phyloP scores from a whole-genome alignment of 1,140 invertebrate species.

The Maniola jurtina region DNA sequence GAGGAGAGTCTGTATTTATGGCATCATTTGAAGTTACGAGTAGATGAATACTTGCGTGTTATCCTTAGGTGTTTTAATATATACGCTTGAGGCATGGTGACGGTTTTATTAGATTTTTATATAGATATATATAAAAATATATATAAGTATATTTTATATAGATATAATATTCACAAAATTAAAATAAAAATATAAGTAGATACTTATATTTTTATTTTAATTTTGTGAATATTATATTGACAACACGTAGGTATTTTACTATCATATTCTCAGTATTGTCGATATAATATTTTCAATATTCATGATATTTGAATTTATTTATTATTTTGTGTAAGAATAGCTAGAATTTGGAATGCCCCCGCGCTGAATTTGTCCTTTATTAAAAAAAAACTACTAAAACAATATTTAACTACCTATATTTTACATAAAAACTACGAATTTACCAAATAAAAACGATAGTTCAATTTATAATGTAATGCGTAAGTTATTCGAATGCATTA shows the following conservation, averaged over 20 bases:
- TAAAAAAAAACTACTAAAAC: too few relatives aligned
- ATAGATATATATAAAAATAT: too few relatives aligned
- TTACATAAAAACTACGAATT: too few relatives aligned
- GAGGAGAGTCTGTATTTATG: neutral
- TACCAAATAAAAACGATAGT: neutral
- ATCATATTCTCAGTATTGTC: neutral
- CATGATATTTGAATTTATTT: neutral
- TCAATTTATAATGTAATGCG: neutral
- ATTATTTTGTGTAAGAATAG: neutral
- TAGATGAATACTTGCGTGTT: constrained; percentile 23
- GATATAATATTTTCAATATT: neutral
- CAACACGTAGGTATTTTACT: neutral
- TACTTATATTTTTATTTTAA: neutral
- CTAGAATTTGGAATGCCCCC: neutral
- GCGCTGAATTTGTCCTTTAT: too few relatives aligned
- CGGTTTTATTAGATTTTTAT: constrained; percentile 33
- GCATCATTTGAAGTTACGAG: neutral
- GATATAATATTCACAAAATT: too few relatives aligned
- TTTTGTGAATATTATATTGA: neutral
- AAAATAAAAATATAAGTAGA: too few relatives aligned
- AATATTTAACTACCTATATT: too few relatives aligned
- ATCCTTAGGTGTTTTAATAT: constrained; percentile 47
- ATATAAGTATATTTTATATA: too few relatives aligned
- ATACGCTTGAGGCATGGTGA: constrained; percentile 70
- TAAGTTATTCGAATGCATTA: neutral